These are phyloP conservation scores for Drosophila carrolli DNA, from an alignment of 1,140 invertebrate species.

Conservation along the genomic window DNA sequence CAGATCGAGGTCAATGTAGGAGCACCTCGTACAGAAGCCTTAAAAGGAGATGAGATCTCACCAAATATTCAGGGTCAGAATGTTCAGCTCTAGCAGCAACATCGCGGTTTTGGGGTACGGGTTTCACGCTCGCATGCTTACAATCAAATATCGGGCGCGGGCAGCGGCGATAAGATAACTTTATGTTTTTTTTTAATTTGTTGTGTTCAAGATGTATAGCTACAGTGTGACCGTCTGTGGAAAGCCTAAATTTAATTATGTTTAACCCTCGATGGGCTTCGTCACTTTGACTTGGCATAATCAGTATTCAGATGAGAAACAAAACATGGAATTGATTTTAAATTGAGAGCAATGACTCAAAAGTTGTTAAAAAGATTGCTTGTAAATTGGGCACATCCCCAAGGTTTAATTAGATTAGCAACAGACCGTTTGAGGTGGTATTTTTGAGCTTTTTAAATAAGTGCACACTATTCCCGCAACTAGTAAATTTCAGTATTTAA, in stretches of 20 bases:
- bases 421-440: neutral
- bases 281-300: neutral
- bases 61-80: slow-evolving; percentile 83
- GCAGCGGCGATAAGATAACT: slow-evolving; percentile 55
- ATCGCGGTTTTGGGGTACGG: slow-evolving; percentile 43
- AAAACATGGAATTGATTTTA: neutral
- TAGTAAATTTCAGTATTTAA: slow-evolving; percentile 27
- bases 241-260: neutral
- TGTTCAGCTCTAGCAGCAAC: slow-evolving; percentile 76
- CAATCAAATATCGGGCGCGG: slow-evolving; percentile 15
- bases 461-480: slow-evolving; percentile 21
- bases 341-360: too few species aligned
- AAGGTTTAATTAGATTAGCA: neutral
- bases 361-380: too few species aligned
- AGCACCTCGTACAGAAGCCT: slow-evolving; percentile 9
- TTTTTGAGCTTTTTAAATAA: neutral
- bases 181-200: slow-evolving; percentile 26
- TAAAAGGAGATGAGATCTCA: slow-evolving; percentile 36
- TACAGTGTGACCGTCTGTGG: slow-evolving; percentile 2
- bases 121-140: slow-evolving; percentile 48
- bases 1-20: slow-evolving; percentile 20
- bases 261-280: neutral
- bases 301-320: too few species aligned
- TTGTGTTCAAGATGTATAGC: slow-evolving; percentile 25
- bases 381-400: too few species aligned